Conservation (phyloP, 2,888 invertebrate species). For the Aphrophora alni region DNA sequence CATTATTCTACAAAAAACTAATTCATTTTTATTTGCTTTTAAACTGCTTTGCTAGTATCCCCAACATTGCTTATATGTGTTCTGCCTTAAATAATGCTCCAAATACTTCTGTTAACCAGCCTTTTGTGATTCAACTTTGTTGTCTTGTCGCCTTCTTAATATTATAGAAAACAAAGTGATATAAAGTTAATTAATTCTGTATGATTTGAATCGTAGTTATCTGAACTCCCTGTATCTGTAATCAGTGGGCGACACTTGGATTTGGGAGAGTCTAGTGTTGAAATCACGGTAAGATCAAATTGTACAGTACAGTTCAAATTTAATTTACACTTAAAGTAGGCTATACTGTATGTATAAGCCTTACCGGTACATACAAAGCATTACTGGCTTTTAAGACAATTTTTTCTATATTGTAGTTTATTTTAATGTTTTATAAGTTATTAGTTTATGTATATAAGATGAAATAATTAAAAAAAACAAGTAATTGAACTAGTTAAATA, state of each 20-base stretch:
- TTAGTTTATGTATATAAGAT: too few relatives aligned
- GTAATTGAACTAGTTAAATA: too few relatives aligned
- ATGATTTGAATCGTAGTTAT: neutral
- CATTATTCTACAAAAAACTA: too few relatives aligned
- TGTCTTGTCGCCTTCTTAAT: neutral
- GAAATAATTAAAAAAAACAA: too few relatives aligned
- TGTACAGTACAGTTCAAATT: too few relatives aligned
- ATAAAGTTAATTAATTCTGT: neutral
- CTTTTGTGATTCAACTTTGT: neutral
- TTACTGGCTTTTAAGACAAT: too few relatives aligned
- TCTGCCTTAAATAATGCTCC: neutral
- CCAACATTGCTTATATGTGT: neutral
- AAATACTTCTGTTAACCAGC: neutral
- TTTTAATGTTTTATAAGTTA: too few relatives aligned
- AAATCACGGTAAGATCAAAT: neutral
- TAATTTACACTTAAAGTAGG: too few relatives aligned
- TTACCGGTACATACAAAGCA: neutral
- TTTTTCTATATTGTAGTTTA: too few relatives aligned
- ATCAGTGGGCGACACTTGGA: neutral
- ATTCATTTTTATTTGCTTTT: too few relatives aligned
- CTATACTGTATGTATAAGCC: neutral
- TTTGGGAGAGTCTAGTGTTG: conserved; percentile 1
- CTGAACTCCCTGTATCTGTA: conserved; percentile 2
- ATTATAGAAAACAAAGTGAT: neutral
- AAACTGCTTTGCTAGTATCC: too few relatives aligned